Conservation (phyloP, 1,140 invertebrate species). For the Cyphomyrmex costatus region DNA sequence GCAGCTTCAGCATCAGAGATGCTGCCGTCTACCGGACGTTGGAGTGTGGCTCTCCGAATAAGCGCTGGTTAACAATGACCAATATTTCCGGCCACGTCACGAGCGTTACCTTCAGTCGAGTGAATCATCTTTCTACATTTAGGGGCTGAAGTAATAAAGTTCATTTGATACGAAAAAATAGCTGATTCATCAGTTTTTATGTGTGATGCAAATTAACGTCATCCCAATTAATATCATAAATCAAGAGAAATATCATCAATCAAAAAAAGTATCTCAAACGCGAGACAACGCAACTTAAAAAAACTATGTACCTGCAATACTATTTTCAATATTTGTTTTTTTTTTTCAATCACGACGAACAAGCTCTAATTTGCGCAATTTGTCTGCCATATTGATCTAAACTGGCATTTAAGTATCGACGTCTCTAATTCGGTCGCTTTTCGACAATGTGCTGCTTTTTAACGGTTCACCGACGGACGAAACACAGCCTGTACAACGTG, state of each 20-base stretch:
- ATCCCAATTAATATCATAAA: slow-evolving; percentile 13
- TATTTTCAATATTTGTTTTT: neutral
- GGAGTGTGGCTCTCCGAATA: slow-evolving; percentile 67
- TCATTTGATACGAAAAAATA: neutral
- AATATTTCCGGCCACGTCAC: slow-evolving; percentile 78
- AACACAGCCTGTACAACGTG: slow-evolving; percentile 50
- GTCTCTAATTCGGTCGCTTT: slow-evolving; percentile 49
- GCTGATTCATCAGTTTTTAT: slow-evolving; percentile 43
- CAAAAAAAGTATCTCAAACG: no score
- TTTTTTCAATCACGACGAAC: neutral
- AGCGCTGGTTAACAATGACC: slow-evolving; percentile 77
- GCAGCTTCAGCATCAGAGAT: slow-evolving; percentile 74
- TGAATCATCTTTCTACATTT: slow-evolving; percentile 62
- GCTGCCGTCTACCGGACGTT: slow-evolving; percentile 77
- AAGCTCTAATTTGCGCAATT: slow-evolving; percentile 16
- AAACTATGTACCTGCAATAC: neutral
- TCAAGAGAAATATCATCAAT: neutral
- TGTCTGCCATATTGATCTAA: slow-evolving; percentile 19
- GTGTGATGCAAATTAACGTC: neutral
- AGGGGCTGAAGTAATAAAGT: slow-evolving; percentile 40
- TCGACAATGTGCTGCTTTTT: slow-evolving; percentile 61
- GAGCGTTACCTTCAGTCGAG: slow-evolving; percentile 79
- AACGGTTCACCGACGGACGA: slow-evolving; percentile 51
- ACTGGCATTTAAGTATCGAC: slow-evolving; percentile 10
- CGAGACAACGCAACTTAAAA: neutral